Evolutionary conservation across 1,140 invertebrate species (phyloP).

Genomic region (Stenopsyche tienmushanensis): DNA sequence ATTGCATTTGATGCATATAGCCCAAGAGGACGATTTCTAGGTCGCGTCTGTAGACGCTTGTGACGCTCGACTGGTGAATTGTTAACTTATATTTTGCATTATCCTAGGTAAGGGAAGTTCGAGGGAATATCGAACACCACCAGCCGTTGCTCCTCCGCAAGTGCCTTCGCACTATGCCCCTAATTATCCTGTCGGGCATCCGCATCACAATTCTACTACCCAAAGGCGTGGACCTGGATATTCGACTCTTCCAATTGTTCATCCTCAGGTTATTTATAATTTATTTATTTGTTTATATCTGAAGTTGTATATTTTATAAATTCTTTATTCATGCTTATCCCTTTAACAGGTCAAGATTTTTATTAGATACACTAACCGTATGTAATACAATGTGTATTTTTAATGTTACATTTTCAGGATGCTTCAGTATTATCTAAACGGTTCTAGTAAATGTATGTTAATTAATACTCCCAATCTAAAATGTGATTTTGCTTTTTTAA

Average conservation of each 20-base stretch:
- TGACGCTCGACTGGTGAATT: neutral
- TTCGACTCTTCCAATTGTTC: slow-evolving; percentile 71
- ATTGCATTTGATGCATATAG: no score
- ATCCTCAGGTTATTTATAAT: slow-evolving; percentile 53
- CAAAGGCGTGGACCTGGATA: slow-evolving; percentile 78
- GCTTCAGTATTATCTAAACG: no score
- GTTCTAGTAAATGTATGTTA: no score
- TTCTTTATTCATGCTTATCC: no score
- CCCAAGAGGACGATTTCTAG: no score
- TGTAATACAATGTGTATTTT: no score
- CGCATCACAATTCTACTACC: slow-evolving; percentile 52
- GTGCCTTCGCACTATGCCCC: slow-evolving; percentile 94
- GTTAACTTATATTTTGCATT: neutral
- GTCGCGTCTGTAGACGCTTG: no score
- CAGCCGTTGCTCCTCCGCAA: slow-evolving; percentile 91
- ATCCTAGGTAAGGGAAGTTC: slow-evolving; percentile 61
- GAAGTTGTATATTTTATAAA: no score
- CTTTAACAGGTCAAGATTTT: no score
- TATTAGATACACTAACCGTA: no score
- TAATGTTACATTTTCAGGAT: no score
- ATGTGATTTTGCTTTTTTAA: slow-evolving; percentile 1
- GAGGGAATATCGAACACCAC: slow-evolving; percentile 88
- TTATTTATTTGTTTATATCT: slow-evolving; percentile 11
- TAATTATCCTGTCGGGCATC: slow-evolving; percentile 86
- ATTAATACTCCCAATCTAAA: slow-evolving; percentile 1